phyloP scores from a whole-genome alignment of 2,888 invertebrate species.

The Cryptus viduatorius region DNA sequence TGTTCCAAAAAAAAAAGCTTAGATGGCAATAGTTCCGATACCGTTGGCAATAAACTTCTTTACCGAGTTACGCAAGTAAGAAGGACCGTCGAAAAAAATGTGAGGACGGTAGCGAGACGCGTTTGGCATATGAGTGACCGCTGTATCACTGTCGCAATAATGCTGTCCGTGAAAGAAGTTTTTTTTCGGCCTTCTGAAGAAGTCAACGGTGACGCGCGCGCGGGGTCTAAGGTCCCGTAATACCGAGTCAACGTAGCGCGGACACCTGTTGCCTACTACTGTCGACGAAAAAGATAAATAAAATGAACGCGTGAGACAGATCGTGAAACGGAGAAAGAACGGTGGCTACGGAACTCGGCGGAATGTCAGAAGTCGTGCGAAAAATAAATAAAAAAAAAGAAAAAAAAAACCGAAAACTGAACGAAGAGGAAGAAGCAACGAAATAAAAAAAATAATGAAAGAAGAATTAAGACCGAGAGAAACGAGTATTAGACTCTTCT shows the following conservation, averaged over 20 bases:
- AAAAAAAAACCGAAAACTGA: conserved; percentile 3
- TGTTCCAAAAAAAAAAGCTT: background rate
- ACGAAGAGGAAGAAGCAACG: conserved; percentile 8
- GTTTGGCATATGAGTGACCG: conserved; percentile 18
- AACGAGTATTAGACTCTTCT: conserved; percentile 3
- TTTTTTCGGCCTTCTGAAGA: conserved; percentile 18
- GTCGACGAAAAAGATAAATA: background rate
- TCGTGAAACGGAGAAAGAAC: background rate
- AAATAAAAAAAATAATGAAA: conserved; percentile 1
- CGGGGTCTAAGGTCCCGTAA: conserved; percentile 20
- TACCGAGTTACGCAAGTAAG: conserved; percentile 2
- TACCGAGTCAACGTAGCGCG: conserved; percentile 20
- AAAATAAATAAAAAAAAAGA: conserved; percentile 42
- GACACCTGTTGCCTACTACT: conserved; percentile 39
- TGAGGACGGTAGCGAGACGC: conserved; percentile 34
- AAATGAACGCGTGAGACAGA: background rate
- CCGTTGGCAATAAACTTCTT: background rate
- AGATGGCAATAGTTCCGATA: background rate
- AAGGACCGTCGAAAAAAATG: conserved; percentile 8
- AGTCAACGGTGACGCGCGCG: conserved; percentile 10
- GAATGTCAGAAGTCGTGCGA: conserved; percentile 60
- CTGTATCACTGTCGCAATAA: conserved; percentile 14
- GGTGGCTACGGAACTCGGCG: conserved; percentile 31
- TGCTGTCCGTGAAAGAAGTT: background rate
- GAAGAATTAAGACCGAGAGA: conserved; percentile 41